These are phyloP conservation scores for Tenebrio molitor DNA, from an alignment of 1,140 invertebrate genomes.

Conservation along the genomic window DNA sequence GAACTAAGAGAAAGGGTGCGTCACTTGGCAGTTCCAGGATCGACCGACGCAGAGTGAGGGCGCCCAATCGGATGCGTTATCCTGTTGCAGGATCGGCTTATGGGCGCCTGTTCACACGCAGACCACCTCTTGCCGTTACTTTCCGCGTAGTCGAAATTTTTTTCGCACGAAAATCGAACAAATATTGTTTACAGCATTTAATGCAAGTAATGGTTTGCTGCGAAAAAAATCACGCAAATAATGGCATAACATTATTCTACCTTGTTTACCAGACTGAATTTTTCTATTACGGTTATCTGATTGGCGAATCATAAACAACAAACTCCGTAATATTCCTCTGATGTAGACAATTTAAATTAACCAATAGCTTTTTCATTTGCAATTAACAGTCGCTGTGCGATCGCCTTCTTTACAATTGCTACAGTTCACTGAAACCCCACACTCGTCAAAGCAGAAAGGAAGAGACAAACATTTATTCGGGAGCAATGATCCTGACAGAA, in stretches of 20 bases:
- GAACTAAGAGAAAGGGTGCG: constrained; percentile 43
- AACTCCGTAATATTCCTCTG: constrained; percentile 30
- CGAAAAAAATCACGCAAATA: constrained; percentile 9
- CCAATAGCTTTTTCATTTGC: constrained; percentile 15
- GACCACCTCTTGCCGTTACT: constrained; percentile 5
- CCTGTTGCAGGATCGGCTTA: constrained; percentile 41
- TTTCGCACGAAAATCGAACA: not conserved
- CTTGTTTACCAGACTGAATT: constrained; percentile 28
- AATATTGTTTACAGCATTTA: constrained; percentile 18
- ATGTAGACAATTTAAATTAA: constrained; percentile 1
- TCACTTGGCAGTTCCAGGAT: constrained; percentile 29
- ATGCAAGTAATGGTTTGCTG: constrained; percentile 13
- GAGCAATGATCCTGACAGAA: no score
- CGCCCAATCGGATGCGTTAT: constrained; percentile 1
- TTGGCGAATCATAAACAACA: not conserved
- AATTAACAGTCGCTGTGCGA: not conserved
- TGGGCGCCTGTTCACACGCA: not conserved
- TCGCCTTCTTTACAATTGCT: not conserved
- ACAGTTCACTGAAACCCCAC: no score
- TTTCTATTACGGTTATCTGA: constrained; percentile 10
- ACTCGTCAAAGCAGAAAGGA: no score
- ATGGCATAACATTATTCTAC: constrained; percentile 1
- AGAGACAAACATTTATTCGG: no score
- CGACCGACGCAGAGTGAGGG: constrained; percentile 43
- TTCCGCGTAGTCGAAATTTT: constrained; percentile 1